These are phyloP conservation scores for Bombyx huttoni DNA, from an alignment of 2,888 invertebrate species.

Conservation along the genomic window DNA sequence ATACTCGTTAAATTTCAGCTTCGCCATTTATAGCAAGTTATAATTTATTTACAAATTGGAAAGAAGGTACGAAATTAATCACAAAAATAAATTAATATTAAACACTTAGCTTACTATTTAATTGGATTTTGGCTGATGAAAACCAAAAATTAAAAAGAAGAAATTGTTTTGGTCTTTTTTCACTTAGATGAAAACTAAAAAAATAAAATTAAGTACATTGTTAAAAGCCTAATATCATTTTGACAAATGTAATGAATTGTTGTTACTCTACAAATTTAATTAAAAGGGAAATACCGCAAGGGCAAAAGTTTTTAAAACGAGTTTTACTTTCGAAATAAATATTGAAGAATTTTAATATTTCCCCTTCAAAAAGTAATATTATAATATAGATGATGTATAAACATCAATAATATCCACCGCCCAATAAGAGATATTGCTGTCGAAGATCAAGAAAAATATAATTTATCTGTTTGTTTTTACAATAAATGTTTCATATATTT, in stretches of 20 bases:
- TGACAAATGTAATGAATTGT: conserved; percentile 5
- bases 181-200: conserved; percentile 34
- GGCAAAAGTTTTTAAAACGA: neutral
- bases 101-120: conserved; percentile 48
- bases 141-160: conserved; percentile 35
- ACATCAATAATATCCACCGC: conserved; percentile 21
- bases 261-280: too few species aligned
- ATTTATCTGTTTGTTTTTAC: conserved; percentile 52
- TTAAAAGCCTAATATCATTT: conserved; percentile 46
- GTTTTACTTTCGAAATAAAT: conserved; percentile 5
- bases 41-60: conserved; percentile 60
- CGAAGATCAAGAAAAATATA: conserved; percentile 65
- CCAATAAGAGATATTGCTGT: conserved; percentile 42
- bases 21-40: conserved; percentile 61
- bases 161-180: conserved; percentile 48
- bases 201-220: conserved; percentile 32
- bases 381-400: conserved; percentile 6
- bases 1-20: conserved; percentile 67
- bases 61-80: conserved; percentile 61
- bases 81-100: conserved; percentile 61
- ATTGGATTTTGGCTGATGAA: conserved; percentile 52
- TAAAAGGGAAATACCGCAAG: too few species aligned
- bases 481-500: conserved; percentile 58
- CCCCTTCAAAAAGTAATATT: conserved; percentile 9
- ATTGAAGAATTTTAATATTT: conserved; percentile 1